Evolutionary conservation across 1,140 invertebrate genomes (phyloP).

Genomic region (Orius insidiosus): DNA sequence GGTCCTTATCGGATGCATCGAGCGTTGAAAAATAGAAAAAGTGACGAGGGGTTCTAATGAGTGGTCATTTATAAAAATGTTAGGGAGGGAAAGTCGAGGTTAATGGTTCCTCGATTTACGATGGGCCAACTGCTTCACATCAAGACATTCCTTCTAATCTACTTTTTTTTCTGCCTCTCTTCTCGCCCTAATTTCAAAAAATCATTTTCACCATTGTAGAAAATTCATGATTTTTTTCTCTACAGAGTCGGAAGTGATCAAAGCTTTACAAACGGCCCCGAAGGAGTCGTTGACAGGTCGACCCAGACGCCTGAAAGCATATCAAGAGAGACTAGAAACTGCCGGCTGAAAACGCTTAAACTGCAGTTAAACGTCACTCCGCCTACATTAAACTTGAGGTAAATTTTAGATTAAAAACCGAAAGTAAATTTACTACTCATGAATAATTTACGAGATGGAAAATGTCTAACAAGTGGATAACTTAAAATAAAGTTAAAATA

Average conservation of each 20-base stretch:
- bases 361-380: conserved; percentile 40
- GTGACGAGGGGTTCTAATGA: neutral
- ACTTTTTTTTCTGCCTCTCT: too few species aligned
- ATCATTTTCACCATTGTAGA: neutral
- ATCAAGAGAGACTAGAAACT: conserved; percentile 42
- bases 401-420: too few species aligned
- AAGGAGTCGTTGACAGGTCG: conserved; percentile 33
- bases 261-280: conserved; percentile 15
- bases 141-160: too few species aligned
- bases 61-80: neutral
- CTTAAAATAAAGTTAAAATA: neutral
- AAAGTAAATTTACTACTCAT: too few species aligned
- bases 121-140: too few species aligned
- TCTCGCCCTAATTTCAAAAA: too few species aligned
- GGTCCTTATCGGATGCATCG: too few species aligned
- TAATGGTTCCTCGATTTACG: too few species aligned
- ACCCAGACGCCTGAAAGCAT: conserved; percentile 54
- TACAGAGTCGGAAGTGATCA: neutral
- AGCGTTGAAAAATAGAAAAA: too few species aligned
- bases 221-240: neutral
- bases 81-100: neutral
- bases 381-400: conserved; percentile 44
- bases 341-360: conserved; percentile 42
- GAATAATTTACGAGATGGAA: too few species aligned
- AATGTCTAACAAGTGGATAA: too few species aligned